Evolutionary conservation across 2,888 invertebrate genomes (phyloP), one percentile per base, ranked within the genome.

Genomic region (Papilio demoleus): DNA sequence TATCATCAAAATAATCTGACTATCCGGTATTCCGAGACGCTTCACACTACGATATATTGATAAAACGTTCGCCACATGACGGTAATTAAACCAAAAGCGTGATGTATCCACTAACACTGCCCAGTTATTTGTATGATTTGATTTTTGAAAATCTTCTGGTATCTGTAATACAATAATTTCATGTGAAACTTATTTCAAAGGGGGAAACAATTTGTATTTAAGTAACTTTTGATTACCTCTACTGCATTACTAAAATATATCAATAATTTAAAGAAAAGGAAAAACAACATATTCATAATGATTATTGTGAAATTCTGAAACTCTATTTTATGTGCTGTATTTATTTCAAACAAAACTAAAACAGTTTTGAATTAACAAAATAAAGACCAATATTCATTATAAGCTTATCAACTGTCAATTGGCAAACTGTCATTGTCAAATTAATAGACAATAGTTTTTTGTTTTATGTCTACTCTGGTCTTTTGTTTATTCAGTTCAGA

Each of bases 1-100:
- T 74, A 99, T 96, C 99, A 99, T 99, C 67, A 99, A 88, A 74
- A 99, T 99, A 67, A 99, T 99, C 87, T 99, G 99, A 68, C 97
- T 97, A 86, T 99, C 99, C 0, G 99, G 99, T 77, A 99, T 99
- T n/a, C 99, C 99, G 4, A 99, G 93, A 17, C 99, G 94, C 88
- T 99, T 99, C 0, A 99, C 99, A 83, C 99, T 99, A 12, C 99
- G 95, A 85, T 99, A 99, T 72, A 99, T 98, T 0, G 99, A 99
- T 19, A 99, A 88, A 0, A 99, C 99, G 87, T 99, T 99, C 4
- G 99, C 99, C 36, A 99, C 99, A 95, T 99, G 99, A 6, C 99
- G 95, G 87, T 99, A 99, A 87, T 99, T 99, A 84, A 99, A 99
- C 99, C 99, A 99, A 88, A 99, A 99, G 68, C 99, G 93, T 0